Percentiles rank a stretch among this genome's conserved stretches.
Evolutionary conservation across 2,888 invertebrate genomes (phyloP).

Genomic region (Julus scanicus): DNA sequence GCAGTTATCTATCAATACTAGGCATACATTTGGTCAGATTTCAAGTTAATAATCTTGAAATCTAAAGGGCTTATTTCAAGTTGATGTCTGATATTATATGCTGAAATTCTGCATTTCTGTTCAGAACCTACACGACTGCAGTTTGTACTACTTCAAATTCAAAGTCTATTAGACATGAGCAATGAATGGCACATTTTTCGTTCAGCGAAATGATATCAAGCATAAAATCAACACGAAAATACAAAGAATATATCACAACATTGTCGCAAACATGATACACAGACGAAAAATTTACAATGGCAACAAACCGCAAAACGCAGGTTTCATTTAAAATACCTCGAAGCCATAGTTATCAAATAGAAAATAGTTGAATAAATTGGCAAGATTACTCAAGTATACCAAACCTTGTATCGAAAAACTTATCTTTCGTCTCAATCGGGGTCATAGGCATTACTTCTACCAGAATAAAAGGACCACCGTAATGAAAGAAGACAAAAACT

Average conservation of each 20-base stretch:
- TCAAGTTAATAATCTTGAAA: too few species aligned
- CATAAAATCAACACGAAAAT: slow-evolving; percentile 9
- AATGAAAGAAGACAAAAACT: neutral
- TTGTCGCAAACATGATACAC: slow-evolving; percentile 15
- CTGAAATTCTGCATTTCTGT: neutral
- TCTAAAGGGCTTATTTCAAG: neutral
- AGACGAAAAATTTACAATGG: neutral
- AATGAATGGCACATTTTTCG: neutral
- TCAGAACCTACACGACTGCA: neutral
- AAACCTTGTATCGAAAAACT: neutral
- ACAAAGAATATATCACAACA: slow-evolving; percentile 10
- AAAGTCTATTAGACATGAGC: neutral
- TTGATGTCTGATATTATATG: neutral
- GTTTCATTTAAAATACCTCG: neutral
- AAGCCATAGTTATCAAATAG: neutral
- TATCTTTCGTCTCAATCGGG: slow-evolving; percentile 2
- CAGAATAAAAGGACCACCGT: slow-evolving; percentile 5
- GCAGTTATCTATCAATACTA: too few species aligned
- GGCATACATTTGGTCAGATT: too few species aligned
- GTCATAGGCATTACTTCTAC: neutral
- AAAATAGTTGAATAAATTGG: slow-evolving; percentile 29
- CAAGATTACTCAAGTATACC: slow-evolving; percentile 6
- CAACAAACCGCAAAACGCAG: slow-evolving; percentile 40
- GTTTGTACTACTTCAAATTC: slow-evolving; percentile 43
- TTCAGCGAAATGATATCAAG: neutral